Percentiles rank a stretch among this genome's conserved stretches.
Evolutionary conservation across 1,140 invertebrate genomes (phyloP).

Genomic region (Conus ventricosus): DNA sequence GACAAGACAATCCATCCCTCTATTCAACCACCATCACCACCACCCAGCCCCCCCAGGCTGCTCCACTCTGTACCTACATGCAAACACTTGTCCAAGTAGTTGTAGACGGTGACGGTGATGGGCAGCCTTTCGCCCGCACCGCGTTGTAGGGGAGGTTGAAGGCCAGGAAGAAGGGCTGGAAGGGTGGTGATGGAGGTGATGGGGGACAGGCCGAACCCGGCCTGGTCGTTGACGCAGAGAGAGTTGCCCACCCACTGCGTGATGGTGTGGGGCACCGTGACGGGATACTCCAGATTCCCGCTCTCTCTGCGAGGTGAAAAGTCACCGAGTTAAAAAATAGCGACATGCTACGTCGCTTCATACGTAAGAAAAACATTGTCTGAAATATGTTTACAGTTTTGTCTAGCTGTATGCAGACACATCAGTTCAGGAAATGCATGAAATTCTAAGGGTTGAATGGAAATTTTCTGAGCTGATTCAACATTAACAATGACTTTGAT

Average conservation of each 20-base stretch:
- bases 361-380: neutral
- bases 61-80: slow-evolving; percentile 75
- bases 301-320: slow-evolving; percentile 62
- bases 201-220: slow-evolving; percentile 88
- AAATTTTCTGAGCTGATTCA: too few relatives aligned
- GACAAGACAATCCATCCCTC: too few relatives aligned
- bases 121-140: slow-evolving; percentile 91
- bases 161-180: slow-evolving; percentile 91
- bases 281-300: slow-evolving; percentile 75
- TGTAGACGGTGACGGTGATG: slow-evolving; percentile 93
- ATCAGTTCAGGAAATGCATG: too few relatives aligned
- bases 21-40: too few relatives aligned
- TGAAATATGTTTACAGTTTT: neutral
- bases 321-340: slow-evolving; percentile 36
- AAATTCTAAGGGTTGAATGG: too few relatives aligned
- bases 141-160: slow-evolving; percentile 92
- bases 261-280: slow-evolving; percentile 88
- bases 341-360: neutral
- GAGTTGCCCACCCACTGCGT: slow-evolving; percentile 95
- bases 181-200: slow-evolving; percentile 82
- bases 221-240: slow-evolving; percentile 89
- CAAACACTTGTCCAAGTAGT: slow-evolving; percentile 84
- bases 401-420: neutral
- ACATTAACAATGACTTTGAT: too few relatives aligned
- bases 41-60: too few relatives aligned